Base-by-base conservation (phyloP, 2,797 vertebrate genomes). In the Psittacula derbiana region DNA sequence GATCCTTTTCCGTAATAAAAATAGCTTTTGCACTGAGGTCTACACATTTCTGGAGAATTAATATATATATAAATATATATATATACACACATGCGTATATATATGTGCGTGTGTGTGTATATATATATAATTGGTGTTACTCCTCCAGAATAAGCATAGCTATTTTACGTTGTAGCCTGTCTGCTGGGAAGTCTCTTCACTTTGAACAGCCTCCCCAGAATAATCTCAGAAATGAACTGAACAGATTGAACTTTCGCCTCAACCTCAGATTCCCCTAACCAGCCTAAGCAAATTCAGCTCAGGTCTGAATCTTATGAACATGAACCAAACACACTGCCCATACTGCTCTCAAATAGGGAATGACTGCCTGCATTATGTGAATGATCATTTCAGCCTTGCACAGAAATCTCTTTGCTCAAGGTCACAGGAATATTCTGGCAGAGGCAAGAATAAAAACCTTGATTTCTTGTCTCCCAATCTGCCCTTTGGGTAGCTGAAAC, bases 121-220 rank as follows among this genome's bases (percentile, higher is more conserved):
- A 74, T 27, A 69, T 69, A 84, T 61, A 72, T 17, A 86, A 55
- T 23, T 92, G 62, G 66, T 92, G 83, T 60, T 93, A 95, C 70
- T 93, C 71, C 83, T 86, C 78, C 86, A 95, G 80, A 94, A 90
- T 95, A 96, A 96, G 84, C 78, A 73, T 5, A 94, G 88, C 81
- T 95, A 80, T 80, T 93, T 92, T 82, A 38, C 38, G 69, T 91
- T 69, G 55, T 53, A 88, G 47, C 52, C 52, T 87, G 46, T 94
- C 40, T 89, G n/a, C 74, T 92, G 71, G 88, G 74, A 95, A 95
- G 46, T 86, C 57, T 93, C 46, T 65, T 84, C 83, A 41, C 40
- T 55, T 36, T 90, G 40, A 86, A 75, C 60, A 88, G 76, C 18
- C n/a, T 73, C 30, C 67, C n/a, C 60, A 60, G 52, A 91, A 94